These are phyloP conservation scores for Neopelma chrysocephalum DNA, from an alignment of 2,797 vertebrate species.

Conservation along the genomic window DNA sequence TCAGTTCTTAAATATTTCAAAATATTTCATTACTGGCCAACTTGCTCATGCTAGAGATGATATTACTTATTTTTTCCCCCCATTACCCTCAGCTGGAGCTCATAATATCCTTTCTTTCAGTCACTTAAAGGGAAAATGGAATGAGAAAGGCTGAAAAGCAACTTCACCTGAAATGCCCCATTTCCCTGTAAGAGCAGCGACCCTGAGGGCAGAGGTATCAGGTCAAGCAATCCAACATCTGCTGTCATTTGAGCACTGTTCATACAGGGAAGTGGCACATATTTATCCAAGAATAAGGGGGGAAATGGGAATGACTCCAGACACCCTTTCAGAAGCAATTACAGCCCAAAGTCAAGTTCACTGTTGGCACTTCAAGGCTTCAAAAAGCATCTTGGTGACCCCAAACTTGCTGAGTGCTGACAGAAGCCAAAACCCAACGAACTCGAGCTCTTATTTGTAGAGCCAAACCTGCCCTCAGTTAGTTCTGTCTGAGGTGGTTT, in stretches of 20 bases:
- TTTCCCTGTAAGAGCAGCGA: neutral
- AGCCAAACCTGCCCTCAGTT: neutral
- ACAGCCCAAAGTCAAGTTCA: neutral
- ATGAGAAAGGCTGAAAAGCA: neutral
- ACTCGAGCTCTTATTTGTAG: neutral
- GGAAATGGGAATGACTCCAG: neutral
- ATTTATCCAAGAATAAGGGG: neutral
- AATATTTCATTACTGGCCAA: neutral
- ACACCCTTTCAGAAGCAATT: neutral
- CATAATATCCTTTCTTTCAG: neutral
- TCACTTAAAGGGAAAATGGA: neutral
- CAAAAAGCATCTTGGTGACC: neutral
- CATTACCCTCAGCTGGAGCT: neutral
- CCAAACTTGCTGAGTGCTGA: neutral
- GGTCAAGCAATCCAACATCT: neutral
- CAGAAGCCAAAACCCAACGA: neutral
- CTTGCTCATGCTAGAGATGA: neutral
- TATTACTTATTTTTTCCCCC: rapidly evolving
- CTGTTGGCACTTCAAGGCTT: neutral
- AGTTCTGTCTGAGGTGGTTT: neutral
- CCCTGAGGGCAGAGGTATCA: neutral
- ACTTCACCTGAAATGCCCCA: neutral
- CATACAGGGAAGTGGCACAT: neutral
- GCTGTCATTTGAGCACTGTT: rapidly evolving
- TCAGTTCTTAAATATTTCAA: neutral